Evolutionary conservation across 2,888 invertebrate genomes (phyloP).

Genomic region (Cinara cedri): DNA sequence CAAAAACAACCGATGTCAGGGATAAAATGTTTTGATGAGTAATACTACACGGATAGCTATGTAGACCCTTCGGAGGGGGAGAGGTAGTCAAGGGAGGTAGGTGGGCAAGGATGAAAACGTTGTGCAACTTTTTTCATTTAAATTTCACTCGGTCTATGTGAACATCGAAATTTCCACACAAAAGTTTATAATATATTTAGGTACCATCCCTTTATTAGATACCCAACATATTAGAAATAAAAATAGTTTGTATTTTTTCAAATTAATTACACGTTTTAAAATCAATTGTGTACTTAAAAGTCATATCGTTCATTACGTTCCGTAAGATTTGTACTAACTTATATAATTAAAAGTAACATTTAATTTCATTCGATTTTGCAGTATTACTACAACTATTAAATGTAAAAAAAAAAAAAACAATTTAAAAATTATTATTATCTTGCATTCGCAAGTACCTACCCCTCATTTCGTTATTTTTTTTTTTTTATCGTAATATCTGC

Average conservation of each 20-base stretch:
- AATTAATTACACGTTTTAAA: too few relatives aligned
- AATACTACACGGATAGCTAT: conserved; percentile 11
- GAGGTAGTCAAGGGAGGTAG: background rate
- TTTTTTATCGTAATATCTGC: too few relatives aligned
- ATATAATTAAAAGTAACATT: too few relatives aligned
- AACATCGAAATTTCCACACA: conserved; percentile 18
- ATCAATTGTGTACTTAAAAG: too few relatives aligned
- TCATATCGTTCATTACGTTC: too few relatives aligned
- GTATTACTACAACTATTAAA: too few relatives aligned
- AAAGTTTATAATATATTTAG: conserved; percentile 22
- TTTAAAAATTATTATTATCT: too few relatives aligned
- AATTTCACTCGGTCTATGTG: conserved; percentile 20
- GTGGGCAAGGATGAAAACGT: background rate
- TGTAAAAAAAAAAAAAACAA: too few relatives aligned
- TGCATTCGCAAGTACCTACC: too few relatives aligned
- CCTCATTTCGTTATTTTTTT: too few relatives aligned
- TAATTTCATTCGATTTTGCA: too few relatives aligned
- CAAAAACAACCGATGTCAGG: conserved; percentile 47
- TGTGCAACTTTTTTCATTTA: conserved; percentile 53
- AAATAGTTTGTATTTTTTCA: background rate
- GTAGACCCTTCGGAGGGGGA: background rate
- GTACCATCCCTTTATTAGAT: conserved; percentile 14
- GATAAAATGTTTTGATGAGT: conserved; percentile 52
- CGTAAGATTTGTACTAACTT: too few relatives aligned
- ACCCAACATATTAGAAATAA: conserved; percentile 3